Conservation (phyloP, 2,888 invertebrate genomes). For the Merodon equestris region DNA sequence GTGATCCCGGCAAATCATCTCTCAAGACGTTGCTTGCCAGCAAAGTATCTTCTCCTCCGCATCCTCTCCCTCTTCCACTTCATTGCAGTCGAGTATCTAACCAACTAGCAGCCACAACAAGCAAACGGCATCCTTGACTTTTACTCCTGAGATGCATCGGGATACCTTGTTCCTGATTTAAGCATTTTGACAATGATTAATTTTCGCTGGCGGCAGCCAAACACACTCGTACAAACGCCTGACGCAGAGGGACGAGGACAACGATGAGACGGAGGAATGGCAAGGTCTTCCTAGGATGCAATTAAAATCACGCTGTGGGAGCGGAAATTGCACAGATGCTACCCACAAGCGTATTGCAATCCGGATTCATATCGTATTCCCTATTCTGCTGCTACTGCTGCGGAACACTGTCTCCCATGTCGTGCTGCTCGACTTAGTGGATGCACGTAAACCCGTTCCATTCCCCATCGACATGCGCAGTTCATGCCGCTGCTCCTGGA, state of each 20-base stretch:
- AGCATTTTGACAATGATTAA: conserved; percentile 72
- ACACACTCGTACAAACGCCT: conserved; percentile 6
- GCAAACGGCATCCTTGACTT: conserved; percentile 56
- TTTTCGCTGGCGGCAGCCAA: conserved; percentile 61
- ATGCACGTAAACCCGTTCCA: conserved; percentile 27
- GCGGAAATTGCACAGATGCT: conserved; percentile 63
- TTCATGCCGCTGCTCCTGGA: background rate
- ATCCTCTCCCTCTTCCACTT: background rate
- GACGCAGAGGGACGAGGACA: conserved; percentile 25
- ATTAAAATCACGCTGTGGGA: conserved; percentile 60
- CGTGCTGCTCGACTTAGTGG: background rate
- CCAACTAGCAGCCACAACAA: conserved; percentile 39
- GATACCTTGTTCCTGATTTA: conserved; percentile 70
- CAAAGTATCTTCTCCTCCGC: conserved; percentile 32
- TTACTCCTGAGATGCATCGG: conserved; percentile 57
- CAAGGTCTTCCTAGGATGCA: conserved; percentile 58
- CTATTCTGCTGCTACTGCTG: conserved; percentile 38
- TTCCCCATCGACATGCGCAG: background rate
- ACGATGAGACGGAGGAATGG: conserved; percentile 38
- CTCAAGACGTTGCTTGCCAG: conserved; percentile 56
- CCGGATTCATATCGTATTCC: conserved; percentile 38
- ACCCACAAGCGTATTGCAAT: conserved; percentile 51
- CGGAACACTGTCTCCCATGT: conserved; percentile 18
- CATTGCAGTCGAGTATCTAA: background rate
- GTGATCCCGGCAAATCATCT: conserved; percentile 51